Evolutionary conservation across 2,113 vertebrate species (phyloP), one percentile per base, ranked within the genome.

Genomic region (Corythoichthys intestinalis): DNA sequence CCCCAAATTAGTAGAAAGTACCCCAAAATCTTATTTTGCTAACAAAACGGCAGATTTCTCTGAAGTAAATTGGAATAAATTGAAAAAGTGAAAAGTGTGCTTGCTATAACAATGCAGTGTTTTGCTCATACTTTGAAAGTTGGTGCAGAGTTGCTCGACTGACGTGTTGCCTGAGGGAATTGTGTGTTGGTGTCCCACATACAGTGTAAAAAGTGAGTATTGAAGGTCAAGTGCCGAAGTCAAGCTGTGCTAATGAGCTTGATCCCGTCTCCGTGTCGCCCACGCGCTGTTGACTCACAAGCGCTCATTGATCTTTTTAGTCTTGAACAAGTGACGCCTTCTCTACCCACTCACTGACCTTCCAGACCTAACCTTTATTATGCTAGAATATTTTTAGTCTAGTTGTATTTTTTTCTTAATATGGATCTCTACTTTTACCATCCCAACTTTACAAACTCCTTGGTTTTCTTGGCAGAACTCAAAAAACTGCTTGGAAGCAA

Each of bases 181-280:
- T 28, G 20, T 28, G 20, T 28, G 20, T 28, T 35, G 61, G 54
- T 46, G 76, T 81, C 6, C 0, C n/a, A 3, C 34, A 38, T 52
- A 8, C 2, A 6, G 50, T 54, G 17, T 15, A 11, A 48, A 67
- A 70, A 47, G 54, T 68, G 46, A 2, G 53, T 46, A 49, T 2
- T 17, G 3, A 48, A 84, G 82, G 83, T 84, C 80, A 83, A 75
- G 67, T 72, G 13, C 70, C 78, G 6, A 1, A 78, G 82, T 83
- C 83, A 84, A 87, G 53, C 64, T 50, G 61, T 35, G 77, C 83
- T 88, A 86, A 87, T 87, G 81, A 89, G 79, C 76, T 65, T 76
- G 77, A 74, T 86, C 75, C 49, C 53, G 75, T 73, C 72, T 53
- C 37, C 78, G 74, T 13, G 71, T 76, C 72, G 58, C 84, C 81